Percentiles rank a stretch among this genome's conserved stretches.
These are phyloP conservation scores for Syngnathus acus DNA, from an alignment of 2,797 vertebrate genomes.

Conservation along the genomic window DNA sequence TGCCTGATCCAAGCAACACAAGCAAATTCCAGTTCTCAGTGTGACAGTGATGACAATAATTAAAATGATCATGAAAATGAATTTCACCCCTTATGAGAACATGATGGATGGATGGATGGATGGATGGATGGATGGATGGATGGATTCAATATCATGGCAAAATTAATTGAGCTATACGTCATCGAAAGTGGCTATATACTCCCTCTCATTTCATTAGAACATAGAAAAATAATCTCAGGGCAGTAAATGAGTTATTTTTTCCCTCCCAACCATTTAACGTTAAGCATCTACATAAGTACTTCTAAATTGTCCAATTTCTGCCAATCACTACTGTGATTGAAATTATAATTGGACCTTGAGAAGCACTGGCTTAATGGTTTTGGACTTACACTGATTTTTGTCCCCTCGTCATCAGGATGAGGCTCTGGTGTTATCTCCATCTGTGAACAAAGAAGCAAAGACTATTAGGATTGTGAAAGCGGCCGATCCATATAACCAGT, in stretches of 20 bases:
- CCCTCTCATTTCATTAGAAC: neutral
- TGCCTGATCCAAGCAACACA: no score
- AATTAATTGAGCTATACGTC: neutral
- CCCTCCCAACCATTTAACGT: neutral
- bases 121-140: no score
- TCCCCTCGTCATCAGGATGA: slow-evolving; percentile 85
- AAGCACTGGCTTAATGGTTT: neutral
- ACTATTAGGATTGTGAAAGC: slow-evolving; percentile 21
- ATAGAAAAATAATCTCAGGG: neutral
- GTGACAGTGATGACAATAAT: no score
- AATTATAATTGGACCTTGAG: neutral
- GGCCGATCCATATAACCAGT: neutral
- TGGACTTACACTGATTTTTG: slow-evolving; percentile 92
- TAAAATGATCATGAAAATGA: no score
- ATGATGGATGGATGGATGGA: no score
- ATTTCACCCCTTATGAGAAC: no score
- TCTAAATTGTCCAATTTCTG: slow-evolving; percentile 5
- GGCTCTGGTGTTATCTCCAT: slow-evolving; percentile 80
- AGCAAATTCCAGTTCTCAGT: no score
- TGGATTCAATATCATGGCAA: neutral
- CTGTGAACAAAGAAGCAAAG: slow-evolving; percentile 56
- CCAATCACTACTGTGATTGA: neutral
- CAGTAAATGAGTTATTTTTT: neutral
- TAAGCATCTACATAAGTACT: neutral
- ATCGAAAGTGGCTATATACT: neutral